Conservation (phyloP, 2,113 vertebrate species). For the Microcebus jonahi region DNA sequence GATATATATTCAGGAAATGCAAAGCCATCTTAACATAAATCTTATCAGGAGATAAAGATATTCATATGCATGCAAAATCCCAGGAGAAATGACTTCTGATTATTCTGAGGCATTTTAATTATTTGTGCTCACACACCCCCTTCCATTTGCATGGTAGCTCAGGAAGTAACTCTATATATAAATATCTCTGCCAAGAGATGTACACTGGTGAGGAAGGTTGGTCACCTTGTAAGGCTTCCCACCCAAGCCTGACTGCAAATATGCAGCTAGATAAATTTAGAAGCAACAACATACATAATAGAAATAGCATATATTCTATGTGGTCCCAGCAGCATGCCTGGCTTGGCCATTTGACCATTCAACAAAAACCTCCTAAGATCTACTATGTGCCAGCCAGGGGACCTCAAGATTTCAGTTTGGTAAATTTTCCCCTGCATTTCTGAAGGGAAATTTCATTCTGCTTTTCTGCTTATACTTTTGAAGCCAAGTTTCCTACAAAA, state of each 20-base stretch:
- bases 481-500: not conserved
- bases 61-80: slow-evolving; percentile 37
- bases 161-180: not conserved
- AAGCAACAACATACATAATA: not conserved
- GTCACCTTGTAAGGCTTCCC: slow-evolving; percentile 2
- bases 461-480: slow-evolving; percentile 4
- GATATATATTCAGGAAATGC: slow-evolving; percentile 37
- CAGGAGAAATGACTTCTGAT: slow-evolving; percentile 43
- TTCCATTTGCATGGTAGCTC: not conserved
- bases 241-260: slow-evolving; percentile 2
- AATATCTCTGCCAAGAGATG: slow-evolving; percentile 3
- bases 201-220: not conserved
- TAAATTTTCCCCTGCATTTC: not conserved
- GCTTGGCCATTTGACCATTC: not conserved
- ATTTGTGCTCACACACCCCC: slow-evolving; percentile 41
- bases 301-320: not conserved
- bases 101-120: slow-evolving; percentile 60
- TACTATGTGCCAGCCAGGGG: not conserved
- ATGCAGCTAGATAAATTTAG: slow-evolving; percentile 36
- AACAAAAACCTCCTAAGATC: not conserved
- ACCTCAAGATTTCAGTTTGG: slow-evolving; percentile 9
- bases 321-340: not conserved
- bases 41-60: slow-evolving; percentile 55
- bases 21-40: slow-evolving; percentile 59
- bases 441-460: not conserved